phyloP scores from a whole-genome alignment of 1,140 invertebrate genomes.

The Berghia stephanieae region DNA sequence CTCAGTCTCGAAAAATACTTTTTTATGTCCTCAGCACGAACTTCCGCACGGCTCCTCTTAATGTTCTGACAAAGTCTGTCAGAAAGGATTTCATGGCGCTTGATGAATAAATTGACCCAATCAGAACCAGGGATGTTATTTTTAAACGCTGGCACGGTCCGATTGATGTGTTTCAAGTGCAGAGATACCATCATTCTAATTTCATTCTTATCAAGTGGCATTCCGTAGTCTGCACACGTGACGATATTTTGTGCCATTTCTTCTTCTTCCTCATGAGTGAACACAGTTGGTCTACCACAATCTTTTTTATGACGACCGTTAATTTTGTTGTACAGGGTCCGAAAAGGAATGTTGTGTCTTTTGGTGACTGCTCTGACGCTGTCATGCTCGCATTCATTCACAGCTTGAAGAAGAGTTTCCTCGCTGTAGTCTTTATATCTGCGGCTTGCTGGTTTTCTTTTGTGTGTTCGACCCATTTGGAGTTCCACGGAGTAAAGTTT shows the following conservation, averaged over 20 bases:
- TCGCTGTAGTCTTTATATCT: too few relatives aligned
- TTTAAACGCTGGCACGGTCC: neutral
- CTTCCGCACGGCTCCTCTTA: constrained; percentile 5
- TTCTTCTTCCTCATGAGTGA: constrained; percentile 45
- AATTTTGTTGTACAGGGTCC: too few relatives aligned
- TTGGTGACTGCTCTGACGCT: too few relatives aligned
- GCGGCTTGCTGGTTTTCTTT: too few relatives aligned
- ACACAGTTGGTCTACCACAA: neutral
- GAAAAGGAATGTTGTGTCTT: too few relatives aligned
- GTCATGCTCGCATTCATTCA: too few relatives aligned
- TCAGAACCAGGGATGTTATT: constrained; percentile 10
- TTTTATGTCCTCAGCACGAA: neutral
- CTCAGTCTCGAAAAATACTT: neutral
- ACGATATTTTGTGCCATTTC: constrained; percentile 26
- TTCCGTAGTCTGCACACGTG: neutral
- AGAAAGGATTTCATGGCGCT: constrained; percentile 5
- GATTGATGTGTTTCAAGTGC: neutral
- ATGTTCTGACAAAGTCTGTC: constrained; percentile 22
- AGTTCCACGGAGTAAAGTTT: too few relatives aligned
- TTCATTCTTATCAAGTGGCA: constrained; percentile 8
- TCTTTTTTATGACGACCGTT: too few relatives aligned
- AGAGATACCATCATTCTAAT: neutral
- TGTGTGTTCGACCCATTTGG: too few relatives aligned
- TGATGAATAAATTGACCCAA: constrained; percentile 4
- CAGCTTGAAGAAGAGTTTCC: too few relatives aligned